These are phyloP conservation scores for Epizoanthus scotinus DNA, from an alignment of 92 coral and sea anemone species.

Conservation along the genomic window DNA sequence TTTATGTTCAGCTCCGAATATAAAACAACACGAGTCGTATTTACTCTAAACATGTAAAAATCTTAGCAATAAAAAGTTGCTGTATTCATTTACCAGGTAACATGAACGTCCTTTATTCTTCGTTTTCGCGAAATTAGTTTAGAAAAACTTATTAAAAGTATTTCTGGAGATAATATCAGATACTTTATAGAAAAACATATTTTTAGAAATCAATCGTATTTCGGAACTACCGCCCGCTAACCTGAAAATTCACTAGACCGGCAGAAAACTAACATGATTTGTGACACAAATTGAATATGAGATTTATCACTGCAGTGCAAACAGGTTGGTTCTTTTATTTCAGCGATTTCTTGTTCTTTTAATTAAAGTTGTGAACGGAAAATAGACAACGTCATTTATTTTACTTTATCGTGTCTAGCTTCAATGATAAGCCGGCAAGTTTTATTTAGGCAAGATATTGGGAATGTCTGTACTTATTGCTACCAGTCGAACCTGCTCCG, in stretches of 20 bases:
- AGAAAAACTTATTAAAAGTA: no score
- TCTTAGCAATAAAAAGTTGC: no score
- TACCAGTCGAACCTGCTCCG: neutral
- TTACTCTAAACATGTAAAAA: no score
- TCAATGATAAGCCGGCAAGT: neutral
- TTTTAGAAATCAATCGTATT: neutral
- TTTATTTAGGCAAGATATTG: neutral
- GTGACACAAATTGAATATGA: no score
- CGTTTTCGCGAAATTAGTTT: no score
- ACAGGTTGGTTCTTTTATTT: neutral
- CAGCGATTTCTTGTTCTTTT: neutral
- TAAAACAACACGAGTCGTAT: no score
- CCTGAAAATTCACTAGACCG: neutral
- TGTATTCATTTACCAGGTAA: no score
- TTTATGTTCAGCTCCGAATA: no score
- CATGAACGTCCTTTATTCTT: no score
- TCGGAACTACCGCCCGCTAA: slow-evolving; percentile 2
- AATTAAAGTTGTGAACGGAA: neutral
- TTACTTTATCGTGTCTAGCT: neutral
- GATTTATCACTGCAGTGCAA: neutral
- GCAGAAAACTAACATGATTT: neutral
- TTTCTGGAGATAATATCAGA: no score
- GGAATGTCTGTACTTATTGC: neutral
- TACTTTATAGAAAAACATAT: slow-evolving; percentile 1
- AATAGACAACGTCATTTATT: neutral